Evolutionary conservation across 92 coral and sea anemone species (phyloP).

Genomic region (Scolanthus callimorphus): DNA sequence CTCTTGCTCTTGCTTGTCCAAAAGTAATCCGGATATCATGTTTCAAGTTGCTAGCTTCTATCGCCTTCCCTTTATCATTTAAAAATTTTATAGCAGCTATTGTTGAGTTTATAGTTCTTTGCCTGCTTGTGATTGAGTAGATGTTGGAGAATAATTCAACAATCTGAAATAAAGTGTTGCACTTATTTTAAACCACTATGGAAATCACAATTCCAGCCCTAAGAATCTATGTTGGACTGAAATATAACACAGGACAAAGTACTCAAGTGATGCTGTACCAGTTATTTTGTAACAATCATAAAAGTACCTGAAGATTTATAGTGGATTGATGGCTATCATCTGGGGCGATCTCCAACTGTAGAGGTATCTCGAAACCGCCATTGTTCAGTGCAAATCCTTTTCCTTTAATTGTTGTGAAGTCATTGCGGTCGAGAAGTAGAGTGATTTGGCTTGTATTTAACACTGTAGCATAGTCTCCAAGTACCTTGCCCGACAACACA

Average conservation of each 20-base stretch:
- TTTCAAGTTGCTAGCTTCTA: constrained; percentile 17
- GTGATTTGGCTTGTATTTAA: background rate
- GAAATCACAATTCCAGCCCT: too few relatives aligned
- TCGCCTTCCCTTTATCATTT: constrained; percentile 21
- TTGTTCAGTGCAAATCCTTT: background rate
- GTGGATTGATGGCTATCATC: too few relatives aligned
- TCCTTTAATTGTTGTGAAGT: background rate
- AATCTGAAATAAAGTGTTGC: constrained; percentile 56
- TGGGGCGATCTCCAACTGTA: background rate
- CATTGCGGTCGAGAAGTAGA: constrained; percentile 3
- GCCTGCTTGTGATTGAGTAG: constrained; percentile 26
- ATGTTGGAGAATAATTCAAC: constrained; percentile 45
- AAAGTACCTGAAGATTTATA: constrained; percentile 2
- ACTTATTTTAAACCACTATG: too few relatives aligned
- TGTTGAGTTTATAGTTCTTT: constrained; percentile 39
- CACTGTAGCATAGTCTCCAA: constrained; percentile 12
- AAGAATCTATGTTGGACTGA: too few relatives aligned
- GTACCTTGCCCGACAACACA: constrained; percentile 3
- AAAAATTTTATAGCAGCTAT: constrained; percentile 41
- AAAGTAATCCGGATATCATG: constrained; percentile 19
- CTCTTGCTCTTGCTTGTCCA: background rate
- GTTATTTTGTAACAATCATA: too few relatives aligned
- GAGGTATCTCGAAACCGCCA: background rate
- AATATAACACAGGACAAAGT: too few relatives aligned
- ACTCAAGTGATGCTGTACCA: too few relatives aligned